These are phyloP conservation scores for Neoarius graeffei DNA, from an alignment of 2,113 vertebrate genomes.

Conservation along the genomic window DNA sequence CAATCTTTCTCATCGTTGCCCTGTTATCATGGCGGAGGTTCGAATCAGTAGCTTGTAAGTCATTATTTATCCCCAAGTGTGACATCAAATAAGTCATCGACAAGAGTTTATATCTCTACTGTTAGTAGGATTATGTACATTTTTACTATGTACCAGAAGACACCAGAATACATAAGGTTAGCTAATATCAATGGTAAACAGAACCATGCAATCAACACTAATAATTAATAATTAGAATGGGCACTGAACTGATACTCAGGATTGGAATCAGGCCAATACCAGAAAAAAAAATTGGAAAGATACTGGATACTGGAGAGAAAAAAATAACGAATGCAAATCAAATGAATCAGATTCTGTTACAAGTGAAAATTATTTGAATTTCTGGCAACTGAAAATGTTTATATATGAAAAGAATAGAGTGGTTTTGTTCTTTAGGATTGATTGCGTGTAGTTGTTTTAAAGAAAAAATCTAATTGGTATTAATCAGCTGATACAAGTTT, in stretches of 20 bases:
- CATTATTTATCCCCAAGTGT: not conserved
- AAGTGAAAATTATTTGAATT: not conserved
- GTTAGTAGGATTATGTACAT: not conserved
- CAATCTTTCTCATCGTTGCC: not conserved
- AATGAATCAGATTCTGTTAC: not conserved
- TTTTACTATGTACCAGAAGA: not conserved
- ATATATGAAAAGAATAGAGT: not conserved
- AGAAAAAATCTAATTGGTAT: not conserved
- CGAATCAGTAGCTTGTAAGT: not conserved
- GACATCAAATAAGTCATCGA: not conserved
- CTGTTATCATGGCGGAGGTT: not conserved
- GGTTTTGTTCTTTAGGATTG: not conserved
- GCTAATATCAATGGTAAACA: not conserved
- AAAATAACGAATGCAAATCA: not conserved
- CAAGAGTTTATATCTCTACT: not conserved
- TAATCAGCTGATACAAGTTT: not conserved
- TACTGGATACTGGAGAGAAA: not conserved
- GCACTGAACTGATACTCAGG: not conserved
- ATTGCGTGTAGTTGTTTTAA: not conserved
- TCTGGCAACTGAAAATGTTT: not conserved
- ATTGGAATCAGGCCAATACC: not conserved
- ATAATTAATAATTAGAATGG: not conserved
- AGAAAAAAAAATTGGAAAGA: not conserved
- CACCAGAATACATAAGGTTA: not conserved
- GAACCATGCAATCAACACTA: not conserved